These are phyloP conservation scores for Morelia viridis DNA, from an alignment of 2,797 vertebrate genomes.

Conservation along the genomic window DNA sequence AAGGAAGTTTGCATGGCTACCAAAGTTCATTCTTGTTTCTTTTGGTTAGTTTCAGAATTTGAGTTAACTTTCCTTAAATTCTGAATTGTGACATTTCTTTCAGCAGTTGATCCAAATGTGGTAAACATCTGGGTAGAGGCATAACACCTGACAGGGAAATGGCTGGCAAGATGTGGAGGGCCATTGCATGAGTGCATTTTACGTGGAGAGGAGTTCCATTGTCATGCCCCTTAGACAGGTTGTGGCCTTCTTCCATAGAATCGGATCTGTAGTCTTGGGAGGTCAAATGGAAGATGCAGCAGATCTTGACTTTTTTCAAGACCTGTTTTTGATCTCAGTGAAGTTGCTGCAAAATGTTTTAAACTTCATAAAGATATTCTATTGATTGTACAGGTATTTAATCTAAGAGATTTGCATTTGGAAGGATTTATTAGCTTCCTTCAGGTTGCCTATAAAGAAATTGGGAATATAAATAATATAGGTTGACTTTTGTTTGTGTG, in stretches of 20 bases:
- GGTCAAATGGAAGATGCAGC: not conserved
- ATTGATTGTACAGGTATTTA: not conserved
- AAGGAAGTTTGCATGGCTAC: slow-evolving; percentile 34
- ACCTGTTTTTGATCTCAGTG: not conserved
- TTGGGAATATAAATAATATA: not conserved
- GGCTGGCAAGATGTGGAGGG: not conserved
- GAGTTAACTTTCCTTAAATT: not conserved
- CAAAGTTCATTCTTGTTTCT: slow-evolving; percentile 7
- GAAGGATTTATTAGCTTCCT: fast-evolving
- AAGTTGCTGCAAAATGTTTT: not conserved
- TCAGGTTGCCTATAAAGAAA: not conserved
- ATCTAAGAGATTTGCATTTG: not conserved
- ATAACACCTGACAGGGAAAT: not conserved
- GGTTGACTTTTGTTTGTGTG: not conserved
- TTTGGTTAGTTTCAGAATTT: not conserved
- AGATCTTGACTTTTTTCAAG: not conserved
- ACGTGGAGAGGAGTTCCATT: not conserved
- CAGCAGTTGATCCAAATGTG: not conserved
- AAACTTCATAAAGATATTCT: not conserved
- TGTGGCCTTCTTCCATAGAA: not conserved
- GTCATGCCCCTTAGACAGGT: not conserved
- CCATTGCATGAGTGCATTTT: not conserved
- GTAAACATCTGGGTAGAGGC: not conserved
- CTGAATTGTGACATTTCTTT: not conserved
- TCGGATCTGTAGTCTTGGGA: not conserved